A percentile compares a stretch with the other conserved stretches of the same genome.
These are phyloP conservation scores for Xiphophorus birchmanni DNA, from an alignment of 2,797 vertebrate species.

Conservation along the genomic window DNA sequence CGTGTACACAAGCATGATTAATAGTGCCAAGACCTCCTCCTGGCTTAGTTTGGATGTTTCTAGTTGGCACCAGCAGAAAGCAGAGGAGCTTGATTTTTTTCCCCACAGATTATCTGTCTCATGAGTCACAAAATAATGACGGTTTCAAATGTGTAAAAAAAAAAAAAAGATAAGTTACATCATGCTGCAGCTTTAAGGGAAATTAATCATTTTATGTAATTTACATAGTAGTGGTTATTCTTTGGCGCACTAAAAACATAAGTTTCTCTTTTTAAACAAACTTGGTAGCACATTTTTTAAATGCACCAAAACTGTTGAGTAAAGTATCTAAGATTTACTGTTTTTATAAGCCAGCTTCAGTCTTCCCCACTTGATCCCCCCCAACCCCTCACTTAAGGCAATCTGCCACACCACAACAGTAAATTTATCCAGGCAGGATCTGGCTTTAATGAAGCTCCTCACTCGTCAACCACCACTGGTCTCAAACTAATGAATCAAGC, in stretches of 20 bases:
- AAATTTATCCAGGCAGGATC: slow-evolving; percentile 11
- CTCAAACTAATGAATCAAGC: slow-evolving; percentile 22
- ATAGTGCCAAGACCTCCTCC: too few species aligned
- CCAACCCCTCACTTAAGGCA: too few species aligned
- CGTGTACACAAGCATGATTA: too few species aligned
- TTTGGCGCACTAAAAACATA: not conserved
- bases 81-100: too few species aligned
- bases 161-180: too few species aligned
- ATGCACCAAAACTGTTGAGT: not conserved
- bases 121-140: too few species aligned
- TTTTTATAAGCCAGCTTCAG: not conserved
- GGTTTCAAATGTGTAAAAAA: too few species aligned
- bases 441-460: slow-evolving; percentile 21
- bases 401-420: not conserved
- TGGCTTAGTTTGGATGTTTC: too few species aligned
- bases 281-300: not conserved
- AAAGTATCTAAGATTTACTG: not conserved
- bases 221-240: not conserved
- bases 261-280: not conserved
- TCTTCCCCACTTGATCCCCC: too few species aligned
- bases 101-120: too few species aligned
- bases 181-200: not conserved
- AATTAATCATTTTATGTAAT: not conserved
- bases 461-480: slow-evolving; percentile 8
- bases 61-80: too few species aligned